Evolutionary conservation across 1,140 invertebrate species (phyloP).

Genomic region (Drosophila pectinifera): DNA sequence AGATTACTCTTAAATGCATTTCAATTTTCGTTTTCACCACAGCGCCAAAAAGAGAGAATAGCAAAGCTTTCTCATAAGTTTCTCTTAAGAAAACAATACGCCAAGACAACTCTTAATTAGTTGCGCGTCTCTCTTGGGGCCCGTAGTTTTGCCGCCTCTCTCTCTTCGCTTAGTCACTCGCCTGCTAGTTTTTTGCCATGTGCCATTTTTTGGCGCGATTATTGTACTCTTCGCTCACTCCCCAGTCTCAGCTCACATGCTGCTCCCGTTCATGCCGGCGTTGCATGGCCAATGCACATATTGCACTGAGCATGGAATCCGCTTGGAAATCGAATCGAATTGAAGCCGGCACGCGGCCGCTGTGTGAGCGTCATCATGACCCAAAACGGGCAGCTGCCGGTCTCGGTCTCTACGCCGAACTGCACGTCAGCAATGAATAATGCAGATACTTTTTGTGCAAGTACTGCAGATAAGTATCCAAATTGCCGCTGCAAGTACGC

Average conservation of each 20-base stretch:
- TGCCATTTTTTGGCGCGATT: slow-evolving; percentile 39
- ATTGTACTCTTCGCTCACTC: not conserved
- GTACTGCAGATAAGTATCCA: not conserved
- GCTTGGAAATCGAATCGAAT: slow-evolving; percentile 1
- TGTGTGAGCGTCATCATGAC: slow-evolving; percentile 55
- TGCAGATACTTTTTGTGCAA: slow-evolving; percentile 22
- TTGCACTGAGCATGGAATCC: slow-evolving; percentile 31
- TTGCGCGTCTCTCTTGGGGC: not conserved
- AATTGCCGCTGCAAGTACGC: not conserved
- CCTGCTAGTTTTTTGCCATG: slow-evolving; percentile 33
- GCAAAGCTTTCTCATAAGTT: slow-evolving; percentile 3
- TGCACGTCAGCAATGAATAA: slow-evolving; percentile 52
- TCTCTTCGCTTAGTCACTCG: slow-evolving; percentile 42
- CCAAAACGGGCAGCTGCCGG: slow-evolving; percentile 53
- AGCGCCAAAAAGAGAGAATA: not conserved
- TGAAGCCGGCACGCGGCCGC: slow-evolving; percentile 48
- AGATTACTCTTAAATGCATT: slow-evolving; percentile 6
- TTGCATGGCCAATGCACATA: slow-evolving; percentile 40
- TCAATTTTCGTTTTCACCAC: slow-evolving; percentile 41
- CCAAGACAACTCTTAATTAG: not conserved
- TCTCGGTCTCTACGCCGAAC: slow-evolving; percentile 14
- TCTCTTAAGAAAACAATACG: not conserved
- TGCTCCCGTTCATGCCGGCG: slow-evolving; percentile 35
- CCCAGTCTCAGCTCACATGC: not conserved
- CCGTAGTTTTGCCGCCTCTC: not conserved